Evolutionary conservation across 2,888 invertebrate species (phyloP), one percentile per base, ranked within the genome.

Genomic region (Nymphalis urticae): DNA sequence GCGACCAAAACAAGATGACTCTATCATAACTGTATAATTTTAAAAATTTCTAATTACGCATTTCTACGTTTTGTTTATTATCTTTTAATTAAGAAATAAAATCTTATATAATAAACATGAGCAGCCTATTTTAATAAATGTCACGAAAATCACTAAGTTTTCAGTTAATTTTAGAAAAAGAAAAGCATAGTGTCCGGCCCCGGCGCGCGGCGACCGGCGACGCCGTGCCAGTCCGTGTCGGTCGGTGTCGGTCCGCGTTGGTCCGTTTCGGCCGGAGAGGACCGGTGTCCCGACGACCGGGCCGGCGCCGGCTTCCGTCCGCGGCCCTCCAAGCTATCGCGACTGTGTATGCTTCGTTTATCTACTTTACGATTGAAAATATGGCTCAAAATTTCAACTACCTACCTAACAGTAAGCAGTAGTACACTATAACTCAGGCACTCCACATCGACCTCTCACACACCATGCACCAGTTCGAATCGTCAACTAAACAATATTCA

Each of bases 331-430:
- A 85, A 86, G 89, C 88, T 85, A 72, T 80, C 89, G 89, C 89
- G 87, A 85, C 87, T 81, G 86, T 87, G 86, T 84, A 86, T 88
- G 90, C 90, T 86, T 87, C 85, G 83, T 85, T 87, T 85, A 85
- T 83, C 90, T 92, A 91, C 91, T 82, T 86, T 90, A 90, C 90
- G 86, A 89, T 90, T 87, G 82, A 89, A 90, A 90, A 90, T 90
- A 89, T 88, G 89, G 89, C 89, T 91, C 89, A 87, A 90, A 91
- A 92, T 90, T 90, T 87, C 89, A 91, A 91, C 91, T 91, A 92
- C 92, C 92, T 92, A 92, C 92, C 92, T 92, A 92, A 92, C 90
- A 90, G 90, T 92, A 92, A 92, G 92, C 92, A 87, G 92, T 89
- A 90, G 90, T 91, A 89, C 87, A 85, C 90, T 90, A 90, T 82